Evolutionary conservation across 2,113 vertebrate species (phyloP).

Genomic region (Campylomormyrus tamandua): DNA sequence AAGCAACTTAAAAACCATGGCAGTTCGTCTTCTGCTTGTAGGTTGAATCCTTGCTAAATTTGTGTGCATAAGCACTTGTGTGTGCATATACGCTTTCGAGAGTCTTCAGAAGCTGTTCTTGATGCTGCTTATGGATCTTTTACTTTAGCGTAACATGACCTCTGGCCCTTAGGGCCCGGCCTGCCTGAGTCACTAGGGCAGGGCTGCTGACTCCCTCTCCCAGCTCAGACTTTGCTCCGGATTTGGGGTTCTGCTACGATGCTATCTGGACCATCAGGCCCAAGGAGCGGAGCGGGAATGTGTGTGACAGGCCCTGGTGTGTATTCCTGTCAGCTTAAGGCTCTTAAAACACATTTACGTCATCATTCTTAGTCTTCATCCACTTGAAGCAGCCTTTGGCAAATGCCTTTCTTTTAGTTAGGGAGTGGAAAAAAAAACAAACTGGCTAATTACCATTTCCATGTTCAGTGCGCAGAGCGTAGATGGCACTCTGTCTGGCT

Average conservation of each 20-base stretch:
- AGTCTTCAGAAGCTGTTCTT: not conserved
- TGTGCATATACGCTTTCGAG: not conserved
- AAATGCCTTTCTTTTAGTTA: not conserved
- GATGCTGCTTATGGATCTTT: not conserved
- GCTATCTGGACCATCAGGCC: not conserved
- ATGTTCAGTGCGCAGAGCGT: not conserved
- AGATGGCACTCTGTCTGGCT: not conserved
- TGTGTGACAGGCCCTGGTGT: not conserved
- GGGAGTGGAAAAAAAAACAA: not conserved
- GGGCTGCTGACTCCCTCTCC: not conserved
- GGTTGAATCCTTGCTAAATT: not conserved
- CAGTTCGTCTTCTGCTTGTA: not conserved
- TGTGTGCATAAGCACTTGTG: not conserved
- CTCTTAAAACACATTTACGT: not conserved
- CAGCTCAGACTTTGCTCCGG: not conserved
- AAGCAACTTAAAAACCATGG: not conserved
- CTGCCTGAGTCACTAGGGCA: not conserved
- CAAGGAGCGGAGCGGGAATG: not conserved
- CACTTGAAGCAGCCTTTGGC: not conserved
- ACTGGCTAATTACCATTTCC: not conserved
- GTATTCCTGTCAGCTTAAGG: not conserved
- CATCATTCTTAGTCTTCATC: not conserved
- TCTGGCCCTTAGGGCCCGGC: not conserved
- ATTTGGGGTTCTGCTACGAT: not conserved
- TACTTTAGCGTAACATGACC: not conserved